Evolutionary conservation across 2,888 invertebrate genomes (phyloP), one percentile per base, ranked within the genome.

Genomic region (Tetragonisca angustula): DNA sequence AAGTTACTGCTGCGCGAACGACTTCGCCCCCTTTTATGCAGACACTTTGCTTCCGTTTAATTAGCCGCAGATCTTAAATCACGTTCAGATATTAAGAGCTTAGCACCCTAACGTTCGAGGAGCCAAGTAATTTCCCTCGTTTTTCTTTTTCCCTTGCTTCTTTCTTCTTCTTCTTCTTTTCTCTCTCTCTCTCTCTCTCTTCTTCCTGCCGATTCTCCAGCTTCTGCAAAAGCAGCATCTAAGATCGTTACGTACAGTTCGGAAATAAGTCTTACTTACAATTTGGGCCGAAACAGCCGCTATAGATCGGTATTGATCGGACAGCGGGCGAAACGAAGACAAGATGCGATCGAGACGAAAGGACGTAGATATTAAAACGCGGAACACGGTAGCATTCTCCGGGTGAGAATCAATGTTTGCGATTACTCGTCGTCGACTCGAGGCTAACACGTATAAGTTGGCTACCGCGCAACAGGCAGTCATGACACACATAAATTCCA

Each of bases 381-480:
- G 32, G 32, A 32, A 32, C 32, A 4, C 0, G 32, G 32, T 32
- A 4, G 32, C 32, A 4, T 27, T 27, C 27, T 27, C 32, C 49
- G 4, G 19, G 2, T 54, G 71, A 56, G 72, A 67, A 72, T 43
- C 52, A 32, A 54, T 52, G 72, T 72, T 54, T 43, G 49, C 79
- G 69, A 87, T 85, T 78, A 79, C 71, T 68, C 72, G 76, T 84
- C 76, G 76, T 50, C 76, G 68, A 36, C 62, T 56, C 77, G 67
- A 72, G 73, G 73, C 88, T 90, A 79, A 87, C 81, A 79, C 87
- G 79, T 87, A 83, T 80, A 85, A 88, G 90, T 90, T 87, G 81
- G 81, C 83, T 75, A 64, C 61, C 81, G 86, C 87, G 93, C 93
- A 93, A 93, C 93, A 93, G 93, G 93, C 93, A 92, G 92, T 87